Conservation (phyloP, 2,113 vertebrate species). For the Nipponia nippon region DNA sequence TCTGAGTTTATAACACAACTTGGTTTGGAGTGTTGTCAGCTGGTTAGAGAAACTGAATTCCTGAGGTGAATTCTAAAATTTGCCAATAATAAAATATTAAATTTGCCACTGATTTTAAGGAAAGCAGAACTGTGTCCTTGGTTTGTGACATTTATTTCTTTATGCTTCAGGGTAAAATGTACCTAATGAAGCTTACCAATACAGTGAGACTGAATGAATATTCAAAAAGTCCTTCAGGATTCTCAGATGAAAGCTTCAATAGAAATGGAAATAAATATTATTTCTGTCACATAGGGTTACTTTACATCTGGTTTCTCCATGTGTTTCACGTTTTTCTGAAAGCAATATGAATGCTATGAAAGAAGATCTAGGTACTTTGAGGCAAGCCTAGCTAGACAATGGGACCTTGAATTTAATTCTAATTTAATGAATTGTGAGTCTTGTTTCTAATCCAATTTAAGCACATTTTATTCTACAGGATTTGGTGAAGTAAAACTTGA, state of each 20-base stretch:
- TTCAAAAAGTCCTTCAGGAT: not conserved
- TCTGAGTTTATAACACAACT: not conserved
- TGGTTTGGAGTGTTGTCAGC: not conserved
- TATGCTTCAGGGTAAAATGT: not conserved
- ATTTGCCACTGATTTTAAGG: not conserved
- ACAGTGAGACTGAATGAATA: not conserved
- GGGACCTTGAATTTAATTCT: slow-evolving; percentile 15
- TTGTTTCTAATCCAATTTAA: not conserved
- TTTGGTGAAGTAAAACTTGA: not conserved
- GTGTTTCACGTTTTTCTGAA: not conserved
- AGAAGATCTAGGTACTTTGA: not conserved
- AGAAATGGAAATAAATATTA: not conserved
- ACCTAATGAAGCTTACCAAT: not conserved
- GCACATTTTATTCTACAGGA: not conserved
- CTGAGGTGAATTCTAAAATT: not conserved
- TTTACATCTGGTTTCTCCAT: not conserved
- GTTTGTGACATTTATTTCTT: not conserved
- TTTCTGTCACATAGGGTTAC: not conserved
- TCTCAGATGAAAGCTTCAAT: not conserved
- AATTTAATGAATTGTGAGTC: not conserved
- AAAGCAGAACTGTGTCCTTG: not conserved
- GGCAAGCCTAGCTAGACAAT: not conserved
- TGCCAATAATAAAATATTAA: not conserved
- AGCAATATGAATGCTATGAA: not conserved
- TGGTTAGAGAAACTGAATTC: not conserved